A percentile compares a stretch with the other conserved stretches of the same genome.
These are phyloP conservation scores for Chionoecetes opilio DNA, from an alignment of 1,140 invertebrate genomes.

Conservation along the genomic window DNA sequence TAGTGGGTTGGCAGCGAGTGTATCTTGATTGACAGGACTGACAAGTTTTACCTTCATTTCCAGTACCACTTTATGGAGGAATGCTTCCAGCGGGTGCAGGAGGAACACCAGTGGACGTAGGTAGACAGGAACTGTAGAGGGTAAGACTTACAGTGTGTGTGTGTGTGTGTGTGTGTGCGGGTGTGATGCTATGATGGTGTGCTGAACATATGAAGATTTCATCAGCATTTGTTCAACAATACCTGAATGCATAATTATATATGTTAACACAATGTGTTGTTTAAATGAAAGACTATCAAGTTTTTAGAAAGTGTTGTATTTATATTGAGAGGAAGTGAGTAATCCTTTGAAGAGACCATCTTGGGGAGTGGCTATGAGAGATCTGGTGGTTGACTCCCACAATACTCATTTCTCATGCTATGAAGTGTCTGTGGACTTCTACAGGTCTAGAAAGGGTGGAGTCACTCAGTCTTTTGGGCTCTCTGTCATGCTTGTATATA, in stretches of 20 bases:
- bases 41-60: conserved; percentile 83
- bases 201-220: neutral
- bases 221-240: neutral
- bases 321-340: conserved; percentile 21
- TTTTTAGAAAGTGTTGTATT: neutral
- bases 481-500: too few relatives aligned
- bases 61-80: conserved; percentile 97
- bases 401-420: neutral
- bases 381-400: neutral
- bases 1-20: neutral
- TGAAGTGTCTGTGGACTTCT: neutral
- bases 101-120: conserved; percentile 87
- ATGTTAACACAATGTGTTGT: neutral
- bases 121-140: conserved; percentile 50
- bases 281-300: neutral
- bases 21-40: conserved; percentile 54
- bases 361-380: neutral
- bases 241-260: neutral
- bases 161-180: conserved; percentile 5
- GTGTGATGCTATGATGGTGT: conserved; percentile 16
- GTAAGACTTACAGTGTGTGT: neutral
- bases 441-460: neutral
- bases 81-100: conserved; percentile 96
- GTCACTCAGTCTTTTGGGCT: neutral
- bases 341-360: neutral